phyloP scores from a whole-genome alignment of 2,113 vertebrate genomes.

The Phrynosoma platyrhinos region DNA sequence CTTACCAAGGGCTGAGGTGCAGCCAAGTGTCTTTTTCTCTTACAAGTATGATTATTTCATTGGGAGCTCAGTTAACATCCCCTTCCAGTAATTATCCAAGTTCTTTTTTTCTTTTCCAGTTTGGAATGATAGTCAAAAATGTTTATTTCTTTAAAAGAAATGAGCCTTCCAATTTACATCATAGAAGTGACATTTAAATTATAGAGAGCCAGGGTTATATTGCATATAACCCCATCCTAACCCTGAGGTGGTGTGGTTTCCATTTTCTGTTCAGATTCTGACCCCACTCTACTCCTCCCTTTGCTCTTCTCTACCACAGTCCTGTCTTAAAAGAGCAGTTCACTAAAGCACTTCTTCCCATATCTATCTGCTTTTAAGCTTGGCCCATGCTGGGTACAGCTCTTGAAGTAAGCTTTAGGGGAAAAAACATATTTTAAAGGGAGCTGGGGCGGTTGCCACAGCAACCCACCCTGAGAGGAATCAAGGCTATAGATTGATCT shows the following conservation, averaged over 20 bases:
- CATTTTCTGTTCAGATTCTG: constrained; percentile 67
- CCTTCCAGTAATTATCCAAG: constrained; percentile 63
- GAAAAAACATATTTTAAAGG: constrained; percentile 81
- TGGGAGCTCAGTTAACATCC: constrained; percentile 43
- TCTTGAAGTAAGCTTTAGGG: constrained; percentile 82
- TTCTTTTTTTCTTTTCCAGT: constrained; percentile 33
- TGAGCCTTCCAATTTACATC: constrained; percentile 48
- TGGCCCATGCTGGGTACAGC: constrained; percentile 82
- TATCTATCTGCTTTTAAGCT: constrained; percentile 85
- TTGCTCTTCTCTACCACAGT: constrained; percentile 63
- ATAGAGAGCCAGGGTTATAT: constrained; percentile 60
- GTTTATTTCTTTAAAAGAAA: constrained; percentile 61
- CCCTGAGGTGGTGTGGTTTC: constrained; percentile 60
- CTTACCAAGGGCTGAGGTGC: constrained; percentile 44
- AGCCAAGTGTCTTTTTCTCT: constrained; percentile 46
- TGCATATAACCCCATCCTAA: constrained; percentile 59
- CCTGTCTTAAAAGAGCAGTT: constrained; percentile 73
- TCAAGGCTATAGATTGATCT: constrained; percentile 84
- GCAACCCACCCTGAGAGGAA: constrained; percentile 84
- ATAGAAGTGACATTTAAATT: constrained; percentile 59
- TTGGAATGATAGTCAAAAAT: constrained; percentile 45
- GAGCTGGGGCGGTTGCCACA: constrained; percentile 83
- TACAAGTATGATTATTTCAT: constrained; percentile 56
- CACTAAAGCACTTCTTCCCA: constrained; percentile 74
- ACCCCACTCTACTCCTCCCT: constrained; percentile 52